phyloP scores from a whole-genome alignment of 2,113 vertebrate genomes.

The Lamprologus sp. region DNA sequence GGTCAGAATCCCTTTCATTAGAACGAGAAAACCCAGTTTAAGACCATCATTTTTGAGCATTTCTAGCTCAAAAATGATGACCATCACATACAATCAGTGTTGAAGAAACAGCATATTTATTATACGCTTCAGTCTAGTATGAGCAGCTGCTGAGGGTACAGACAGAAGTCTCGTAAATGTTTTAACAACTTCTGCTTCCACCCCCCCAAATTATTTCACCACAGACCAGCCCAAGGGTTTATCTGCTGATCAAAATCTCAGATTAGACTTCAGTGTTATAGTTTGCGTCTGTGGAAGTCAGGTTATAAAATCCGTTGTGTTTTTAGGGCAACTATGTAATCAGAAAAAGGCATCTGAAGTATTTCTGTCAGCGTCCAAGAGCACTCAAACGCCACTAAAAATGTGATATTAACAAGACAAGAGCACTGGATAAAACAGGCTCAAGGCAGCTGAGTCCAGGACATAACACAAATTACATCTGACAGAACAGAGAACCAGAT shows the following conservation, averaged over 20 bases:
- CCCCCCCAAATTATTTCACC: not conserved
- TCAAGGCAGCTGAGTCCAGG: not conserved
- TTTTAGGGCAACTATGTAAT: not conserved
- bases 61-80: not conserved
- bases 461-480: not conserved
- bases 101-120: not conserved
- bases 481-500: not conserved
- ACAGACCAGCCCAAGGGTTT: not conserved
- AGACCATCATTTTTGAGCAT: not conserved
- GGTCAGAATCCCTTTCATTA: not conserved
- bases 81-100: not conserved
- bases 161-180: not conserved
- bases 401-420: not conserved
- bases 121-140: not conserved
- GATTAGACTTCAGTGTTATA: not conserved
- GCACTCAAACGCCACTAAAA: not conserved
- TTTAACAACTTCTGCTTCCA: not conserved
- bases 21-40: not conserved
- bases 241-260: not conserved
- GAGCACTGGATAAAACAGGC: not conserved
- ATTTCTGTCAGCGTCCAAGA: not conserved
- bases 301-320: not conserved
- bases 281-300: not conserved
- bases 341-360: not conserved
- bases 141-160: not conserved